phyloP scores from a whole-genome alignment of 2,888 invertebrate genomes.

The Ennomos fuscantarius region DNA sequence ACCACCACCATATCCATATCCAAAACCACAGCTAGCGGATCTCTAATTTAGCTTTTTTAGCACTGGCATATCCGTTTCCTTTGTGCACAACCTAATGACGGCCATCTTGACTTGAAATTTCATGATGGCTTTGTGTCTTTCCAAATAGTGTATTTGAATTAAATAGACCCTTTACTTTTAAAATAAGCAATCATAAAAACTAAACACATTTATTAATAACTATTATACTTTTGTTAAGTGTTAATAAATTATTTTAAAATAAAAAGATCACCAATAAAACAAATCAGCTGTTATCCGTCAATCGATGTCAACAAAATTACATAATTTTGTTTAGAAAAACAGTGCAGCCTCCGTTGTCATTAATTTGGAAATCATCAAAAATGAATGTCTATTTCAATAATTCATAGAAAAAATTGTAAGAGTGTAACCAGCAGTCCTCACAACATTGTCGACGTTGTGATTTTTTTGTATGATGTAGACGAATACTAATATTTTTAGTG shows the following conservation, averaged over 20 bases:
- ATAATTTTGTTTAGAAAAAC: conserved; percentile 86
- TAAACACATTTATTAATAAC: conserved; percentile 50
- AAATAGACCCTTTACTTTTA: conserved; percentile 41
- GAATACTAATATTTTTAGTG: conserved; percentile 57
- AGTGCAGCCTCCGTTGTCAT: conserved; percentile 79
- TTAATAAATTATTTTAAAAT: conserved; percentile 48
- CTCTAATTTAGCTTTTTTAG: conserved; percentile 42
- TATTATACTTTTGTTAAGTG: conserved; percentile 42
- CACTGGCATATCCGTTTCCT: conserved; percentile 56
- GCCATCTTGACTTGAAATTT: conserved; percentile 80
- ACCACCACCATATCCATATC: no score
- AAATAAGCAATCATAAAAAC: conserved; percentile 54
- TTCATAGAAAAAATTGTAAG: conserved; percentile 70
- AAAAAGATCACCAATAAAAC: conserved; percentile 80
- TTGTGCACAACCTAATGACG: conserved; percentile 36
- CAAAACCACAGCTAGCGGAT: background rate
- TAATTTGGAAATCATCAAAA: conserved; percentile 75
- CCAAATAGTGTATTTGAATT: conserved; percentile 66
- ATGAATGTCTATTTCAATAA: conserved; percentile 68
- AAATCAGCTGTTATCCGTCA: conserved; percentile 86
- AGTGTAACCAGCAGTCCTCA: conserved; percentile 59
- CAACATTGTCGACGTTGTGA: conserved; percentile 61
- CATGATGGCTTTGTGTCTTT: conserved; percentile 69
- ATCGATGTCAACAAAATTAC: conserved; percentile 86
- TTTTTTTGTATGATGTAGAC: conserved; percentile 78